A percentile compares a stretch with the other conserved stretches of the same genome.
Evolutionary conservation across 1,140 invertebrate species (phyloP).

Genomic region (Tyrophagus putrescentiae): DNA sequence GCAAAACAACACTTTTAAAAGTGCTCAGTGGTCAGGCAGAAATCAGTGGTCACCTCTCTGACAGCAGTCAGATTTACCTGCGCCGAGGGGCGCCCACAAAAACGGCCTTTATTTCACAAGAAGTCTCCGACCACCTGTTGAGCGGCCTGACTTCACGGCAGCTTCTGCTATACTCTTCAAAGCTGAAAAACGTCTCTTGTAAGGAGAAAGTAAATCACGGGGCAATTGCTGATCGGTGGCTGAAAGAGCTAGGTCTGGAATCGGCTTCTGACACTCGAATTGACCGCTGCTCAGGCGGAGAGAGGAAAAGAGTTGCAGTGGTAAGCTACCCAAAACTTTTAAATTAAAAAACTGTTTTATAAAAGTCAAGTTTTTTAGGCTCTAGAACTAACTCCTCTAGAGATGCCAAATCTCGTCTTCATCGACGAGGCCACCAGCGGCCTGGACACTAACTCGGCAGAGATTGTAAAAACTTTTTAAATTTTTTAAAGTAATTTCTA

Average conservation of each 20-base stretch:
- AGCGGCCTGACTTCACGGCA: conserved; percentile 13
- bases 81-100: background rate
- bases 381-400: background rate
- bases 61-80: conserved; percentile 5
- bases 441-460: background rate
- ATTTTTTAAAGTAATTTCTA: too few species aligned
- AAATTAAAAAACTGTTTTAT: too few species aligned
- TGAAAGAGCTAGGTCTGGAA: background rate
- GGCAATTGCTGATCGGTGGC: background rate
- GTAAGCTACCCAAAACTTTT: too few species aligned
- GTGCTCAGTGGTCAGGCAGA: conserved; percentile 6
- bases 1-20: conserved; percentile 25
- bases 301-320: conserved; percentile 77
- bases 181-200: background rate
- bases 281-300: conserved; percentile 69
- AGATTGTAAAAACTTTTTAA: background rate
- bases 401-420: background rate
- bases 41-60: background rate
- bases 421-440: conserved; percentile 11
- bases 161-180: conserved; percentile 6
- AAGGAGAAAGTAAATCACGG: background rate
- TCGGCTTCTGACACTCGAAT: conserved; percentile 47
- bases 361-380: too few species aligned
- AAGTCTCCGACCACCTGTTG: conserved; percentile 12
- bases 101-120: conserved; percentile 17